Percentiles rank a stretch among this genome's conserved stretches.
These are phyloP conservation scores for Uromys caudimaculatus DNA, from an alignment of 2,797 vertebrate species.

Conservation along the genomic window DNA sequence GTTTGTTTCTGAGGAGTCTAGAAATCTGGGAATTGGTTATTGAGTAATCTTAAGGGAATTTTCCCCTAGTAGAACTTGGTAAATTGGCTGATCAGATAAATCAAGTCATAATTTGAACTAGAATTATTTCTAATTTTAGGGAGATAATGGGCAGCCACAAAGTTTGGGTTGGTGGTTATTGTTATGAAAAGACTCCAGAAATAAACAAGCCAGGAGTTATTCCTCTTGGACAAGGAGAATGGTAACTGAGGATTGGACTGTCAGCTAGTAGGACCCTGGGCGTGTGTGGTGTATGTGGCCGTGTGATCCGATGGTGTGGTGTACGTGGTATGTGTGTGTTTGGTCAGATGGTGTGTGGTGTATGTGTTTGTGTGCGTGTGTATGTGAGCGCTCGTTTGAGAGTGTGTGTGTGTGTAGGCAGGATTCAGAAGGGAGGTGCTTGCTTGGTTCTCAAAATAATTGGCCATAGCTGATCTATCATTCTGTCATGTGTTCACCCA, in stretches of 20 bases:
- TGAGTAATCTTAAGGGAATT: constrained; percentile 22
- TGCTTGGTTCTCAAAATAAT: background rate
- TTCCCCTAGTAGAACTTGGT: constrained; percentile 8
- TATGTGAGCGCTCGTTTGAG: no score
- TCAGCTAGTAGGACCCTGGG: background rate
- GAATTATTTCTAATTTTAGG: constrained; percentile 40
- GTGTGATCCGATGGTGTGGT: background rate
- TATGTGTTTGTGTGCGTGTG: background rate
- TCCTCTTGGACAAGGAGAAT: background rate
- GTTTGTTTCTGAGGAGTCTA: constrained; percentile 48
- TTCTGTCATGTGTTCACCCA: background rate
- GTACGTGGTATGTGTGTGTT: background rate
- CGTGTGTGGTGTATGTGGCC: background rate
- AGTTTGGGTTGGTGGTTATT: constrained; percentile 18
- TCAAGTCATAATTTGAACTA: constrained; percentile 50
- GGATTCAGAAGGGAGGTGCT: background rate
- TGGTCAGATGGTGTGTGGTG: no score
- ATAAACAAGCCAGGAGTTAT: background rate
- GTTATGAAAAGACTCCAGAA: constrained; percentile 53
- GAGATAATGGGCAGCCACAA: constrained; percentile 31
- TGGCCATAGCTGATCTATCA: background rate
- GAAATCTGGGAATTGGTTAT: constrained; percentile 45
- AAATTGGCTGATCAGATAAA: constrained; percentile 53
- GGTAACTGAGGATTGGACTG: background rate
- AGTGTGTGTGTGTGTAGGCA: background rate